phyloP scores from a whole-genome alignment of 1,140 invertebrate genomes.

The Bradysia coprophila region DNA sequence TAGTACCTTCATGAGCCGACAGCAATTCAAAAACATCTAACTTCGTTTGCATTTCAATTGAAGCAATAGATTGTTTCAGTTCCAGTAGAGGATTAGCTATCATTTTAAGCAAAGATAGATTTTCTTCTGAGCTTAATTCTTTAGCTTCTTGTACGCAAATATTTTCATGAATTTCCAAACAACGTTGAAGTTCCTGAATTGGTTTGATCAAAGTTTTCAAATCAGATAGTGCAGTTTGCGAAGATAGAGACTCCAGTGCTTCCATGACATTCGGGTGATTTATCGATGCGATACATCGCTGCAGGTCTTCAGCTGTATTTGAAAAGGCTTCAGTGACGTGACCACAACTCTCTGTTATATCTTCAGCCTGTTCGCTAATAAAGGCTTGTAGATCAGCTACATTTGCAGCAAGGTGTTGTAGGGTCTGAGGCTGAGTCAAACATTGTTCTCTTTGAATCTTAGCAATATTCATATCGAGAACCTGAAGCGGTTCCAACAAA shows the following conservation, averaged over 20 bases:
- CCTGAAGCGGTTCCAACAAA: no score
- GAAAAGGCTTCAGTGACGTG: no score
- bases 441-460: no score
- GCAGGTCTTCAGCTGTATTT: background rate
- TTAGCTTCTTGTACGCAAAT: background rate
- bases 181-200: constrained; percentile 20
- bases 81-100: constrained; percentile 21
- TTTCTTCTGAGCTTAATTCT: background rate
- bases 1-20: background rate
- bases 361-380: no score
- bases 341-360: no score
- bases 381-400: no score
- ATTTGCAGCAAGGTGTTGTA: no score
- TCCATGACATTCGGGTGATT: constrained; percentile 21
- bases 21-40: constrained; percentile 4
- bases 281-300: constrained; percentile 14
- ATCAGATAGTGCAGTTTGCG: constrained; percentile 16
- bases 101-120: constrained; percentile 8
- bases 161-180: constrained; percentile 7
- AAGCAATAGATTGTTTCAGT: constrained; percentile 12
- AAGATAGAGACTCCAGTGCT: constrained; percentile 17
- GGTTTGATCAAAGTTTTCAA: constrained; percentile 19
- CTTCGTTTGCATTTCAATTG: constrained; percentile 13
- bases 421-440: no score
- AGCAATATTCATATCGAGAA: no score